Conservation (phyloP, 2,888 invertebrate species). For the Dusona sp. region DNA sequence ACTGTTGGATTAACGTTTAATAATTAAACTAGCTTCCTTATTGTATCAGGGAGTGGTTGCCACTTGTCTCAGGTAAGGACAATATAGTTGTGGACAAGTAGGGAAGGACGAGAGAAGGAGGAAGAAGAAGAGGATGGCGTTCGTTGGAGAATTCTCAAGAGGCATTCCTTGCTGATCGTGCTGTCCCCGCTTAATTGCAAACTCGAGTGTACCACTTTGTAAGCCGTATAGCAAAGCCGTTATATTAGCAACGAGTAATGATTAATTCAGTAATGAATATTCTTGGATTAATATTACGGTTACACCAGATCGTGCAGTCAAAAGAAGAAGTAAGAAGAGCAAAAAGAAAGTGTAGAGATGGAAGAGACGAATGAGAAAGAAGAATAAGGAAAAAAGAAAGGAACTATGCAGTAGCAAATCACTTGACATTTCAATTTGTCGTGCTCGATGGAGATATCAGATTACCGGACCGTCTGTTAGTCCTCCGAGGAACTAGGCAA, state of each 20-base stretch:
- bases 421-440: conserved; percentile 63
- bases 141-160: conserved; percentile 43
- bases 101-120: neutral
- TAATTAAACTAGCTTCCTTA: conserved; percentile 34
- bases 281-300: conserved; percentile 35
- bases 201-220: conserved; percentile 57
- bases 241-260: conserved; percentile 8
- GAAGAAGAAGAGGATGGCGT: neutral
- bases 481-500: neutral
- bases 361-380: neutral
- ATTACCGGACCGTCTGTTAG: conserved; percentile 17
- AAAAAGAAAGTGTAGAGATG: neutral
- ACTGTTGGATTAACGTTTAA: conserved; percentile 32
- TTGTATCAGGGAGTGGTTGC: conserved; percentile 17
- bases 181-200: conserved; percentile 56
- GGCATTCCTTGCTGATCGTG: conserved; percentile 47
- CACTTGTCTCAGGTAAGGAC: conserved; percentile 25
- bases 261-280: conserved; percentile 55
- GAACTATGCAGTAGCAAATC: neutral
- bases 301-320: neutral
- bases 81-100: conserved; percentile 4
- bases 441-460: conserved; percentile 52
- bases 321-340: neutral
- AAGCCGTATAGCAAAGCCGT: conserved; percentile 26
- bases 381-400: neutral